A percentile compares a stretch with the other conserved stretches of the same genome.
These are phyloP conservation scores for Lepas anatifera DNA, from an alignment of 2,888 invertebrate genomes.

Conservation along the genomic window DNA sequence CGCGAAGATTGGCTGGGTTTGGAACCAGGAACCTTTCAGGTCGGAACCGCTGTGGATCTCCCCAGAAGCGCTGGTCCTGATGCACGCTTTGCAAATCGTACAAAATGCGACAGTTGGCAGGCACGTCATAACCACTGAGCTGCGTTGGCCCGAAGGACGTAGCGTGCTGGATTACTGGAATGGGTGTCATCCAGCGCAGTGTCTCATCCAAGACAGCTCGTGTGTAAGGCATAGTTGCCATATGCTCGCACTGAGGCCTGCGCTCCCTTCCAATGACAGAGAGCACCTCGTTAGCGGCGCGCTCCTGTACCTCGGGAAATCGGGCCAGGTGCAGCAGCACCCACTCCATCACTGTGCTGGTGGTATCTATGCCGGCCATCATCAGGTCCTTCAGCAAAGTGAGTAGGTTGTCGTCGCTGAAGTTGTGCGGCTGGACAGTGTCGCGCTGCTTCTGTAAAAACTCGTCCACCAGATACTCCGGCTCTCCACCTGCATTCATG, in stretches of 20 bases:
- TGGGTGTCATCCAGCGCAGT: not conserved
- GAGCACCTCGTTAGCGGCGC: not conserved
- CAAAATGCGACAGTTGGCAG: not conserved
- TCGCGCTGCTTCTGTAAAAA: not conserved
- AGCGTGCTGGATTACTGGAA: not conserved
- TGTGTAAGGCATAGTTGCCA: not conserved
- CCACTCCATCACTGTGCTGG: not conserved
- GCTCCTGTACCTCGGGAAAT: not conserved
- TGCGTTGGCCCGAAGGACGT: not conserved
- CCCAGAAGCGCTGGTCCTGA: not conserved
- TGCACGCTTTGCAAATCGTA: not conserved
- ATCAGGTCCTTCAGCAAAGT: not conserved
- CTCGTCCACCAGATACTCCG: not conserved
- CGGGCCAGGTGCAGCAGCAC: not conserved
- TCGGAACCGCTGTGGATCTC: not conserved
- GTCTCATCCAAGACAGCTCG: not conserved
- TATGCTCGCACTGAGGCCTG: not conserved
- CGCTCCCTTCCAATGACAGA: not conserved
- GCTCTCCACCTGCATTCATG: conserved; percentile 20
- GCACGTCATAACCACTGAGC: not conserved
- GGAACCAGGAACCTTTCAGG: not conserved
- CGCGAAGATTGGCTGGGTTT: not conserved
- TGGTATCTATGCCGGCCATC: not conserved
- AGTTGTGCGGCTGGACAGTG: not conserved
- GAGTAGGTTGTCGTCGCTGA: not conserved